Evolutionary conservation across 2,888 invertebrate species (phyloP), one percentile per base, ranked within the genome.

Genomic region (Synanthedon myopaeformis): DNA sequence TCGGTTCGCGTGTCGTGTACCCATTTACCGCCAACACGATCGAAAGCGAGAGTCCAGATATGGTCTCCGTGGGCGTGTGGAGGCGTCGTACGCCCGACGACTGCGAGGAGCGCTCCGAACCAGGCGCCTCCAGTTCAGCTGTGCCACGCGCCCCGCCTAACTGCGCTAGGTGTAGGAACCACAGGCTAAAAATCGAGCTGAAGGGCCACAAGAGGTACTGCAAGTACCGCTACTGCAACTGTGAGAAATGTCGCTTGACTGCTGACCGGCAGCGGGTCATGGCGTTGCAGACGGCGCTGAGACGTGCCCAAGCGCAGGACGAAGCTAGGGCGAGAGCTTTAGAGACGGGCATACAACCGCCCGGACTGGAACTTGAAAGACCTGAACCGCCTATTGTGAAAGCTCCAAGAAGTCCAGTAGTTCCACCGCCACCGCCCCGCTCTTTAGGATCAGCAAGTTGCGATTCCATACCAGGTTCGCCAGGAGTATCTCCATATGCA

Each of bases 131-230:
- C 69, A 82, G 91, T 76, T 89, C 91, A 54, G 80, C 87, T 55
- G 89, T 90, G 51, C 92, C 94, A 13, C 90, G 96, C 56, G 94
- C 95, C 58, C 95, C 95, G 6, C 96, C 96, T 14, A 96, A 96
- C 83, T 97, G 97, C 80, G 96, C 96, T 50, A 92, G 96, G 35
- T 97, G 97, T 80, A 90, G 96, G 57, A 97, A 97, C 88, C 97
- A 97, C 82, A 91, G 93, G n/a, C 89, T 95, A 70, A 95, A 95
- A 77, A 93, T 95, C 62, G 92, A 92, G 78, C 89, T 97, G 60
- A 96, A 96, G 81, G 96, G 96, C 13, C 97, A 97, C 88, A 97
- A 97, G 79, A 90, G 96, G 41, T 96, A 96, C 83, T 98, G 97
- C 89, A 91, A 92, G 69, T 96, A 90, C 82, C 92, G 95, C 59